Base-by-base conservation (phyloP, 2,888 invertebrate species). In the Heteropelma amictum region DNA sequence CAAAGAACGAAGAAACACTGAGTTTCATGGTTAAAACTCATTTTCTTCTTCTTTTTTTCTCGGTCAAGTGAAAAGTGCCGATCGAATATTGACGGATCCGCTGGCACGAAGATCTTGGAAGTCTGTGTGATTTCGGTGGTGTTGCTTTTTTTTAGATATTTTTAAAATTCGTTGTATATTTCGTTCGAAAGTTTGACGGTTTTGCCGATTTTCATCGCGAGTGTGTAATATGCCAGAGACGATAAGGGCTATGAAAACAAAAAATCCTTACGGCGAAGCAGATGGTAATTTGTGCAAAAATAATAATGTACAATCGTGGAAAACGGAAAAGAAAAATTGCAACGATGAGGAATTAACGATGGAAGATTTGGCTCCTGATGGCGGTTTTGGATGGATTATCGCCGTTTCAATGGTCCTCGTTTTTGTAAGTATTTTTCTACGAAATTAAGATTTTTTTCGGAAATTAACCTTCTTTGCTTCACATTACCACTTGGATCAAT, bases 311-410 rank as follows among this genome's bases (percentile, higher is more conserved):
- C 51, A 63, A 26, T 45, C 53, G 49, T 47, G 40, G 58, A 68
- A 61, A 23, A 42, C 23, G 14, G 49, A 64, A 38, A 38, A 23
- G 30, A 63, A 72, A 19, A 56, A n/a, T n/a, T n/a, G n/a, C n/a
- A n/a, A 75, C 8, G 65, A 76, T 56, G 77, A 77, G 14, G 70
- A 68, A 35, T 56, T 77, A 4, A 76, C 74, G 10, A 56, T 69
- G 10, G 86, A 86, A 30, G 84, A 85, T 49, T 93, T 94, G 80
- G 94, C 96, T 33, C 96, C 96, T 47, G 96, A 96, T 87, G 96
- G 96, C 60, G 96, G 96, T 63, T 96, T 95, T 95, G 96, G 96
- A 65, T 96, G 96, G 96, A 92, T 96, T 90, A 95, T 95, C 76
- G 95, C 95, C 79, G 90, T 96, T 77, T 96, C 96, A 82, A 95